Conservation (phyloP, 2,888 invertebrate species). For the Lepidonotus clava region DNA sequence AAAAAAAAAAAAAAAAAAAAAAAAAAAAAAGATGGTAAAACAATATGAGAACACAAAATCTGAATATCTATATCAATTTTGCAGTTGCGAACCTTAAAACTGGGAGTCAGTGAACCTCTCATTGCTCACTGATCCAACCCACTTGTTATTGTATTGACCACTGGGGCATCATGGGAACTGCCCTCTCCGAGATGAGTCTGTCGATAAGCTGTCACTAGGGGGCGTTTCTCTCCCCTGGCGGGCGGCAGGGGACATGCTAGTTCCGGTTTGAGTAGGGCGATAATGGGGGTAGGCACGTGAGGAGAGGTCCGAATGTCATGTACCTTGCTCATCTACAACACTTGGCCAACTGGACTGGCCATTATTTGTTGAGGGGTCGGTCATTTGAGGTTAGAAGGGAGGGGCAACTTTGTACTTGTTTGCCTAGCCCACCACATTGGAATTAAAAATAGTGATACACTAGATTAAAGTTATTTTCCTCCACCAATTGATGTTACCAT, state of each 20-base stretch:
- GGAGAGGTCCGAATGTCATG: neutral
- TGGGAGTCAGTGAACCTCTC: too few relatives aligned
- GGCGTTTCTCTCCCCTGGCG: conserved; percentile 16
- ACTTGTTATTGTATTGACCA: too few relatives aligned
- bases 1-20: neutral
- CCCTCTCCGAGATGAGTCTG: neutral
- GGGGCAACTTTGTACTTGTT: too few relatives aligned
- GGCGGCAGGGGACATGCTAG: neutral
- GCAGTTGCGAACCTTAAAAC: neutral
- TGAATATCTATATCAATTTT: neutral
- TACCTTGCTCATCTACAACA: neutral
- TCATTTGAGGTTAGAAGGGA: too few relatives aligned
- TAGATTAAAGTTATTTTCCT: too few relatives aligned
- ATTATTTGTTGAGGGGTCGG: too few relatives aligned
- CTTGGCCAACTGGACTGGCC: too few relatives aligned
- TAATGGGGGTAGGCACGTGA: conserved; percentile 32
- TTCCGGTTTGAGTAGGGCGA: conserved; percentile 31
- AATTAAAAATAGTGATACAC: too few relatives aligned
- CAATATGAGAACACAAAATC: neutral
- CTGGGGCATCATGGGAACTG: conserved; percentile 13
- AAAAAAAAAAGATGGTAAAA: neutral
- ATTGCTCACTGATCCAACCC: too few relatives aligned
- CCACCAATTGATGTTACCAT: too few relatives aligned
- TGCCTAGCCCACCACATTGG: too few relatives aligned
- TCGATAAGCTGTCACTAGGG: conserved; percentile 6